Base-by-base conservation (phyloP, 2,888 invertebrate genomes). In the Drosophila suboccidentalis region DNA sequence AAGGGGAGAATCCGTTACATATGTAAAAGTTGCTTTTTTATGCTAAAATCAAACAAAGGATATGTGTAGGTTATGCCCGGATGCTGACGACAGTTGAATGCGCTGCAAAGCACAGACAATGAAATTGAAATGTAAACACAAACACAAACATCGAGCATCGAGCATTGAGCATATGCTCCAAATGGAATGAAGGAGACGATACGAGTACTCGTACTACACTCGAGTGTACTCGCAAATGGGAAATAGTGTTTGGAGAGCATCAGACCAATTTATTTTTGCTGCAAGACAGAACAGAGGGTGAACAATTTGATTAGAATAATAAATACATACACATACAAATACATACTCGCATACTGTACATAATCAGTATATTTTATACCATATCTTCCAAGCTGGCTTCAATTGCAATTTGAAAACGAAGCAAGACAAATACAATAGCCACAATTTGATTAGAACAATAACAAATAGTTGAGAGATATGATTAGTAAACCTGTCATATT, bases 11-110 rank as follows among this genome's bases (percentile, higher is more conserved):
- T 77, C 80, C 70, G 80, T 78, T 77, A 88, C 83, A 83, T 82
- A 80, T 83, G 83, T 83, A 86, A 79, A 82, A 79, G 59, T 64
- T 68, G 43, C 51, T 77, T 69, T 79, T 77, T 74, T 78, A 82
- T 88, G 83, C 84, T 77, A 69, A 82, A 79, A 57, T 59, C 76
- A 73, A 82, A 82, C 82, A 82, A 82, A 72, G 66, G 58, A 68
- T 76, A 64, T 62, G 43, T 38, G 36, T 38, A 8, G 78, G 69
- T 66, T 70, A 60, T 66, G 83, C 47, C 66, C 65, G 74, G 69
- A 67, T 74, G 71, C 49, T 38, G 68, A 64, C 71, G 83, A 82
- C 78, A 86, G 60, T 72, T 80, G 70, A 66, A 74, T 88, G 77
- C 83, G 58, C 71, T 83, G 66, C 60, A 64, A 19, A 61, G 39